Base-by-base conservation (phyloP, 2,797 vertebrate genomes). In the Alcedo atthis region DNA sequence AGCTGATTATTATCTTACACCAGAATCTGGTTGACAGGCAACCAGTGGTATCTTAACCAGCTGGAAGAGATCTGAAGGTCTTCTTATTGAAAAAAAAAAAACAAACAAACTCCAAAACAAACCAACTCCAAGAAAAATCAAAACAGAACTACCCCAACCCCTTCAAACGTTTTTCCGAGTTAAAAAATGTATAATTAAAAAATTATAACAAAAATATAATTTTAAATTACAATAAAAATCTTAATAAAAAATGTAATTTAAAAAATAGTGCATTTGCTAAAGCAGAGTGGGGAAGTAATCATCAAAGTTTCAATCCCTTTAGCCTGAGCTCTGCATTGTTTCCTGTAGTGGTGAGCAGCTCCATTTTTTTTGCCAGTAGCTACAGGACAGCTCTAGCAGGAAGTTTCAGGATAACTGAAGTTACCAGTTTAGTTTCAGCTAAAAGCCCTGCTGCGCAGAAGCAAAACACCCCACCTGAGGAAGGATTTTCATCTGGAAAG, bases 11-110 rank as follows among this genome's bases (percentile, higher is more conserved):
- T 73, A 93, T 92, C 48, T 79, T 54, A 15, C 45, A 95, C 55
- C 73, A 89, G 30, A 92, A 85, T 67, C 59, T 80, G 81, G 63
- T 5, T 94, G 86, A 89, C 70, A 85, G 62, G 63, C 77, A 92
- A 89, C 42, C 89, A 89, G 84, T 32, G 40, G 64, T 71, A 16
- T 61, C 45, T 88, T 61, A 80, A 68, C 24, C 70, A 89, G 53
- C 33, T 25, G 35, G 37, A 79, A 89, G 61, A 33, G 70, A 90
- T 2, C 10, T 76, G 58, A 78, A 79, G 21, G n/a, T 8, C 19
- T 85, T 90, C 78, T 40, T 76, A 81, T 40, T 55, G 21, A 78
- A 67, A 32, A 19, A 17, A 40, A 25, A 14, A 6, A n/a, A n/a
- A n/a, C 20, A 15, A 57, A 9, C n/a, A 24, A 33, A 57, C 28